These are phyloP conservation scores for Sycophaga agraensis DNA, from an alignment of 1,140 invertebrate genomes.

Conservation along the genomic window DNA sequence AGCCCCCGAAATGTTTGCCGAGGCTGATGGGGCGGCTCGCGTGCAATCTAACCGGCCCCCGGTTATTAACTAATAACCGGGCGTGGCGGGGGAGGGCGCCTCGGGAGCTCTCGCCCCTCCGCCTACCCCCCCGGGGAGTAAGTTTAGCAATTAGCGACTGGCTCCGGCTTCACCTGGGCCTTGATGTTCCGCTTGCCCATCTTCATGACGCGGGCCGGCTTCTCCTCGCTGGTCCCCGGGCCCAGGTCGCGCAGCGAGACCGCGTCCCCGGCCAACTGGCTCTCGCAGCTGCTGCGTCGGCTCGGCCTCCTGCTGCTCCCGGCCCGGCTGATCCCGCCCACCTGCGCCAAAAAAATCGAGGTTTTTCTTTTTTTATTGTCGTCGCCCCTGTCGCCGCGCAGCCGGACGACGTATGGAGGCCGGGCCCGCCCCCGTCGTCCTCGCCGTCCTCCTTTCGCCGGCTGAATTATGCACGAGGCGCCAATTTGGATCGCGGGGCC, in stretches of 20 bases:
- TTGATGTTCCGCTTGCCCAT: slow-evolving; percentile 86
- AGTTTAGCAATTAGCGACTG: no score
- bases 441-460: no score
- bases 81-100: no score
- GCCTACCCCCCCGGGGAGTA: no score
- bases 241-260: slow-evolving; percentile 49
- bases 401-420: background rate
- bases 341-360: slow-evolving; percentile 30
- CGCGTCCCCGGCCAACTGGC: slow-evolving; percentile 46
- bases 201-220: slow-evolving; percentile 68
- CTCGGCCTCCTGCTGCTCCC: slow-evolving; percentile 47
- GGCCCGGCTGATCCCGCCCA: slow-evolving; percentile 42
- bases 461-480: no score
- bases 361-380: background rate
- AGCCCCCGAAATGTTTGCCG: no score
- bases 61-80: no score
- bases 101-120: no score
- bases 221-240: slow-evolving; percentile 54
- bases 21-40: no score
- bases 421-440: no score
- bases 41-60: no score
- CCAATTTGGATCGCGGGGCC: no score
- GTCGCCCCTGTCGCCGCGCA: background rate
- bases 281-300: slow-evolving; percentile 50
- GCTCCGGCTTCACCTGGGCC: slow-evolving; percentile 65